Percentiles rank a stretch among this genome's conserved stretches.
Conservation (phyloP, 2,113 vertebrate species). For the Haplotaxodon microlepis region DNA sequence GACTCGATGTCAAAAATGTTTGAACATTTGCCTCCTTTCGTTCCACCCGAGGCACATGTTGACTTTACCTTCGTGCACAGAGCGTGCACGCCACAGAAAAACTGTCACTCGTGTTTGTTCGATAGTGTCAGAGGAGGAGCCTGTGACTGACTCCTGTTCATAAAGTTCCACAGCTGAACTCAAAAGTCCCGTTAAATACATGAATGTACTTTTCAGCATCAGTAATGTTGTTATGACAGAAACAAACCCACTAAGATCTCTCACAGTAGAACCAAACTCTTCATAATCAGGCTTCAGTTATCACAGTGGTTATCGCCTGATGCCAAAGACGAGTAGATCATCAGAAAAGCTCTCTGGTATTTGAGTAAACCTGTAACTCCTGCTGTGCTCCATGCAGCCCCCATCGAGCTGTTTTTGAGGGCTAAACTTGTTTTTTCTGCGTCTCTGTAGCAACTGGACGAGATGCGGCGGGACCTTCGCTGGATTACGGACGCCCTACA, state of each 20-base stretch:
- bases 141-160: not conserved
- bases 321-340: not conserved
- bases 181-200: not conserved
- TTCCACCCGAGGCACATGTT: accelerated
- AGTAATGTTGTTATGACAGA: not conserved
- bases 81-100: not conserved
- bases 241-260: not conserved
- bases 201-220: not conserved
- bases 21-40: not conserved
- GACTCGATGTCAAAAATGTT: not conserved
- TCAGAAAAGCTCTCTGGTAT: not conserved
- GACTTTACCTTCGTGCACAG: not conserved
- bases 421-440: not conserved
- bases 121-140: not conserved
- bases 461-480: conserved; percentile 87
- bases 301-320: not conserved
- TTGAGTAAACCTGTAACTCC: not conserved
- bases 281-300: not conserved
- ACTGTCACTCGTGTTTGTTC: not conserved
- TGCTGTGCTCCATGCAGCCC: not conserved
- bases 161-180: not conserved
- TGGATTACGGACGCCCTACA: conserved; percentile 95
- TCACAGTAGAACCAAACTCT: not conserved
- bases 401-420: not conserved
- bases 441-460: conserved; percentile 84